These are phyloP conservation scores for Lacerta bilineata DNA, from an alignment of 2,797 vertebrate species.

Conservation along the genomic window DNA sequence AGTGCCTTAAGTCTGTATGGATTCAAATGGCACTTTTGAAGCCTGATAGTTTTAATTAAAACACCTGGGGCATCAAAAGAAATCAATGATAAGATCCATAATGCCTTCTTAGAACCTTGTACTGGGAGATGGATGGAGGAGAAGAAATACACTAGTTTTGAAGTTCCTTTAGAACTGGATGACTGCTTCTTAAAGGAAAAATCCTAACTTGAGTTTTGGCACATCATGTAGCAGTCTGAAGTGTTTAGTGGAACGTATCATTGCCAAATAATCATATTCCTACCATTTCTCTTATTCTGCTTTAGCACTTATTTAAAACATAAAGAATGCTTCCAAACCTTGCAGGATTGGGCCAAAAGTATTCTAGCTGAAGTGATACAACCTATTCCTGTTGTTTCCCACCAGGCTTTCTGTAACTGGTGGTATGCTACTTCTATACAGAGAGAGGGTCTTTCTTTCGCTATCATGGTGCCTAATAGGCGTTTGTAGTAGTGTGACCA, in stretches of 20 bases:
- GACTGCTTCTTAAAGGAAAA: background rate
- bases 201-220: slow-evolving; percentile 28
- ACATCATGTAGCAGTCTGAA: background rate
- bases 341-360: background rate
- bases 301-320: background rate
- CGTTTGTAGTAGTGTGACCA: too few species aligned
- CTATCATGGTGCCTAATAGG: background rate
- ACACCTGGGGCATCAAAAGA: background rate
- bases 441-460: background rate
- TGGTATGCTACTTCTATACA: background rate
- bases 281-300: background rate
- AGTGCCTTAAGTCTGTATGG: background rate
- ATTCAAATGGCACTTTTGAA: slow-evolving; percentile 37
- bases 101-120: slow-evolving; percentile 1
- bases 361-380: background rate
- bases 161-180: background rate
- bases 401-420: background rate
- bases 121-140: background rate
- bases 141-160: background rate
- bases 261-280: background rate
- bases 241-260: background rate
- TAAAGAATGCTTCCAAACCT: background rate
- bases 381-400: background rate
- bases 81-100: background rate
- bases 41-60: slow-evolving; percentile 38